These are phyloP conservation scores for Anas capensis DNA, from an alignment of 2,797 vertebrate species.

Conservation along the genomic window DNA sequence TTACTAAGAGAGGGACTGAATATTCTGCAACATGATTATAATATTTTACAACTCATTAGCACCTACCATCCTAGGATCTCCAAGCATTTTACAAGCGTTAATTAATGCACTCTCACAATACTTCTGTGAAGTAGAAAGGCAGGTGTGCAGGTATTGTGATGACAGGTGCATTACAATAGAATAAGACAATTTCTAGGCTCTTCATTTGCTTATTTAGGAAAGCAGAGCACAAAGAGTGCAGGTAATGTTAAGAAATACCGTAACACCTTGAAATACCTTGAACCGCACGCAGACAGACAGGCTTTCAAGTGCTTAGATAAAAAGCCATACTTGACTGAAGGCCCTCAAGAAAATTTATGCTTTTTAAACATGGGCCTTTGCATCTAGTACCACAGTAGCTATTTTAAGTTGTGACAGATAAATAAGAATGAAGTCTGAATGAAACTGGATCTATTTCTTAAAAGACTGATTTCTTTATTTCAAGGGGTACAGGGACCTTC, in stretches of 20 bases:
- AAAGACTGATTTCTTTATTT: not conserved
- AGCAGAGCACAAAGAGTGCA: not conserved
- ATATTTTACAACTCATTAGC: slow-evolving; percentile 69
- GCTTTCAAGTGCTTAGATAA: not conserved
- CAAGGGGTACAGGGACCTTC: not conserved
- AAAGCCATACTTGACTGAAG: not conserved
- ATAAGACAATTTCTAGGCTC: not conserved
- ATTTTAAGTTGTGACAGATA: not conserved
- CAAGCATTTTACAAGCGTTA: slow-evolving; percentile 33
- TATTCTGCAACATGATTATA: slow-evolving; percentile 50
- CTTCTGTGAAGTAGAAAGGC: slow-evolving; percentile 20
- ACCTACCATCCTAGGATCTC: slow-evolving; percentile 47
- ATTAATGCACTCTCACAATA: slow-evolving; percentile 63
- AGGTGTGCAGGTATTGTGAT: slow-evolving; percentile 46
- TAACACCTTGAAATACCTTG: slow-evolving; percentile 16
- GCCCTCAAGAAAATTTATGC: not conserved
- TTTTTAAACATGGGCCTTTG: not conserved
- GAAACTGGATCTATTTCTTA: not conserved
- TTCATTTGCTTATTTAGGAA: slow-evolving; percentile 30
- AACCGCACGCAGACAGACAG: not conserved
- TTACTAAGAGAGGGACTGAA: slow-evolving; percentile 31
- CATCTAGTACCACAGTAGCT: not conserved
- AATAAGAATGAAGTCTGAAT: not conserved
- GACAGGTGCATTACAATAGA: slow-evolving; percentile 46
- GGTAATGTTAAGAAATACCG: not conserved